phyloP scores from a whole-genome alignment of 1,140 invertebrate genomes.

The Diorhabda elongata region DNA sequence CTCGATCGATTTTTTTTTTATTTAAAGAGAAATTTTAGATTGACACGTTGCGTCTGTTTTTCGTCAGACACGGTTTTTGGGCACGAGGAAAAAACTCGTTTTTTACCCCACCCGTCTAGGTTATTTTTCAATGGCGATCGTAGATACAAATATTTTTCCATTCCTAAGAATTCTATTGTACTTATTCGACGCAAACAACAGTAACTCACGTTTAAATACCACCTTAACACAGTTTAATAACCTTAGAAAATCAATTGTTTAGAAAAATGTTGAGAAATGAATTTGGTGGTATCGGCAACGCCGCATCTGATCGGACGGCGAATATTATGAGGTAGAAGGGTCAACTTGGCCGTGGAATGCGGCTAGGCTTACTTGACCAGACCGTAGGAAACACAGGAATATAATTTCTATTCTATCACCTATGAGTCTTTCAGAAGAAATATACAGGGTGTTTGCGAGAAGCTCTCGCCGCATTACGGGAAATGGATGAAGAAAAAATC shows the following conservation, averaged over 20 bases:
- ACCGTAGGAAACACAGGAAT: slow-evolving; percentile 42
- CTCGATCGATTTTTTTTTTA: too few relatives aligned
- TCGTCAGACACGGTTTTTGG: too few relatives aligned
- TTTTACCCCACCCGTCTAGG: too few relatives aligned
- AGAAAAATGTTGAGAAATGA: background rate
- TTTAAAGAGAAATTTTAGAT: too few relatives aligned
- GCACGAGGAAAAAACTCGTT: too few relatives aligned
- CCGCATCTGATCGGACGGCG: slow-evolving; percentile 11
- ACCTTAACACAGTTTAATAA: too few relatives aligned
- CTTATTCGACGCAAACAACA: background rate
- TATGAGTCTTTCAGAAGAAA: background rate
- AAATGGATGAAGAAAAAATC: too few relatives aligned
- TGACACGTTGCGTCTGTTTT: too few relatives aligned
- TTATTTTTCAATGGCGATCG: too few relatives aligned
- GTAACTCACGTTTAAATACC: too few relatives aligned
- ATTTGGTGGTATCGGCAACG: slow-evolving; percentile 3
- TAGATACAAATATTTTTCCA: background rate
- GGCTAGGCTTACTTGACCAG: slow-evolving; percentile 43
- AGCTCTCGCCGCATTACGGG: too few relatives aligned
- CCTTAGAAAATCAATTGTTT: too few relatives aligned
- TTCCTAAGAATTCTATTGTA: background rate
- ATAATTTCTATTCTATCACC: slow-evolving; percentile 8
- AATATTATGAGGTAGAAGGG: slow-evolving; percentile 36
- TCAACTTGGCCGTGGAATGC: slow-evolving; percentile 39
- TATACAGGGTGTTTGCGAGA: background rate